Evolutionary conservation across 35 echinoderm and acorn worm genomes (phyloP).

Genomic region (Diadema setosum): DNA sequence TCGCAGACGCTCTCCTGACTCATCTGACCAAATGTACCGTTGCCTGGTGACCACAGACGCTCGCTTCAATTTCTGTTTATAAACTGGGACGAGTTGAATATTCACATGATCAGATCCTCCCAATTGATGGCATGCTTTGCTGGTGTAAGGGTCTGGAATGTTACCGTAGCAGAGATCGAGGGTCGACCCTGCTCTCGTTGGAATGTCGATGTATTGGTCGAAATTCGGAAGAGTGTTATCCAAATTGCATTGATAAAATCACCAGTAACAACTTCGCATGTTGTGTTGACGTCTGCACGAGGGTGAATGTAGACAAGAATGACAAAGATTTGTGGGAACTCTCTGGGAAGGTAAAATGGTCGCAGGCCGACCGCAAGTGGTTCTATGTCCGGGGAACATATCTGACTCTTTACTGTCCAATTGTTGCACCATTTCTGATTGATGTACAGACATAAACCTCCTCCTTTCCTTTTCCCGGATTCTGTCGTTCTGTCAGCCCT

Average conservation of each 20-base stretch:
- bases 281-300: not conserved
- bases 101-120: not conserved
- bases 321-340: constrained; percentile 47
- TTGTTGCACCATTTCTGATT: constrained; percentile 44
- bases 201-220: constrained; percentile 26
- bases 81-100: not conserved
- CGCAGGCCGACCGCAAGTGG: constrained; percentile 24
- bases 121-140: not conserved
- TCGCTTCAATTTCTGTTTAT: not conserved
- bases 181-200: not conserved
- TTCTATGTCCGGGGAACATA: constrained; percentile 54
- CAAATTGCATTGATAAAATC: not conserved
- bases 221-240: too few species aligned
- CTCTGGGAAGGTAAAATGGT: constrained; percentile 35
- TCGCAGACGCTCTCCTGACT: not conserved
- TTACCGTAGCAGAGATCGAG: constrained; percentile 31
- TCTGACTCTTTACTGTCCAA: not conserved
- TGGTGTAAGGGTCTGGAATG: too few species aligned
- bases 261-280: constrained; percentile 18
- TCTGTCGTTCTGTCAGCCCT: not conserved
- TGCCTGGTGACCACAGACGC: not conserved
- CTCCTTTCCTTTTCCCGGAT: constrained; percentile 13
- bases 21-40: not conserved
- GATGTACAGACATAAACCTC: constrained; percentile 36
- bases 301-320: not conserved